These are phyloP conservation scores for Parnassius smintheus DNA, from an alignment of 2,888 invertebrate genomes.

Conservation along the genomic window DNA sequence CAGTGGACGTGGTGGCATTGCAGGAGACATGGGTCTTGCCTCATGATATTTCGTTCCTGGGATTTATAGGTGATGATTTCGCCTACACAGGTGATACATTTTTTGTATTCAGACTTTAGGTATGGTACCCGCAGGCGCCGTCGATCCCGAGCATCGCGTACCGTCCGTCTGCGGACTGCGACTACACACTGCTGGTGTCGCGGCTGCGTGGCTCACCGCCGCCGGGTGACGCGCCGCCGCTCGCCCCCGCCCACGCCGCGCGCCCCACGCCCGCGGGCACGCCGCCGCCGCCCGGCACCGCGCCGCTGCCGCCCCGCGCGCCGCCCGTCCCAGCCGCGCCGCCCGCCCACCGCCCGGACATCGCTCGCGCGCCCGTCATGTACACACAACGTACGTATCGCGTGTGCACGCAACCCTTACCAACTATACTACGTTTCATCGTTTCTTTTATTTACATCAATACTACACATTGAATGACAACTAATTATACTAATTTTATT, in stretches of 20 bases:
- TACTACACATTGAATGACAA: too few relatives aligned
- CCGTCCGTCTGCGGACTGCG: slow-evolving; percentile 92
- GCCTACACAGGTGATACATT: too few relatives aligned
- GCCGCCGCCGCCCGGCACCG: slow-evolving; percentile 59
- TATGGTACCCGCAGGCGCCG: slow-evolving; percentile 60
- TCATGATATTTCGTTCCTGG: too few relatives aligned
- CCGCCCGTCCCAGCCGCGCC: slow-evolving; percentile 37
- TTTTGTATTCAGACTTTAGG: too few relatives aligned
- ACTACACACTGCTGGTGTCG: slow-evolving; percentile 93
- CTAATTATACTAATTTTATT: too few relatives aligned
- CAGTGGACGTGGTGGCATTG: too few relatives aligned
- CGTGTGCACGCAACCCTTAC: neutral
- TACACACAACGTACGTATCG: neutral
- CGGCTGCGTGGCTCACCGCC: slow-evolving; percentile 86
- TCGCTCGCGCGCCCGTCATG: slow-evolving; percentile 51
- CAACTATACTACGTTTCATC: too few relatives aligned
- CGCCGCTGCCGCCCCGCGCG: slow-evolving; percentile 37
- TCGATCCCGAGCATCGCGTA: slow-evolving; percentile 85
- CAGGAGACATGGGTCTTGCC: too few relatives aligned
- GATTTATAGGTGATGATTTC: too few relatives aligned
- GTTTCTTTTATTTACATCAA: too few relatives aligned
- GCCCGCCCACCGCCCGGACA: slow-evolving; percentile 44
- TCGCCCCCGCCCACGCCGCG: slow-evolving; percentile 65
- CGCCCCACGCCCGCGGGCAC: slow-evolving; percentile 26
- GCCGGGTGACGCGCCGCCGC: slow-evolving; percentile 64